These are phyloP conservation scores for Hapalemur alaotrensis DNA, from an alignment of 2,797 vertebrate genomes.

Conservation along the genomic window DNA sequence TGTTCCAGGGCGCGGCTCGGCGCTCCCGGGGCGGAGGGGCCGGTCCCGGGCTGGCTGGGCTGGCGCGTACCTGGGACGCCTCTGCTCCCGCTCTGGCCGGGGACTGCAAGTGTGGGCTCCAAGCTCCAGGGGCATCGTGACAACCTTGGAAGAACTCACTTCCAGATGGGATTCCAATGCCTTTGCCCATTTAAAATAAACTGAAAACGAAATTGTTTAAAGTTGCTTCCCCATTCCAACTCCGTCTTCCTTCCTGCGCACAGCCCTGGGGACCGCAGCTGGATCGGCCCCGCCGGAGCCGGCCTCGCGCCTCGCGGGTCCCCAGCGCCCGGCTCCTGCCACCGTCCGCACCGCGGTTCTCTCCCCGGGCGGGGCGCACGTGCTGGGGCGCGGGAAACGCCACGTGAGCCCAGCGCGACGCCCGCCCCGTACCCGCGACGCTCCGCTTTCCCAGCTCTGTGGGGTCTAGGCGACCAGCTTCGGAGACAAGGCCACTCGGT, in stretches of 20 bases:
- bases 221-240: constrained; percentile 8
- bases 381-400: not conserved
- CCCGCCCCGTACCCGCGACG: not conserved
- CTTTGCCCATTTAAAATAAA: not conserved
- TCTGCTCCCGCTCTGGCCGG: not conserved
- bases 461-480: not conserved
- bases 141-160: not conserved
- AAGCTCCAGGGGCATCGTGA: not conserved
- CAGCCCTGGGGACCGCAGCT: not conserved
- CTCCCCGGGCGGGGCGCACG: not conserved
- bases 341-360: too few species aligned
- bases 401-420: constrained; percentile 15
- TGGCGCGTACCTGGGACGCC: not conserved
- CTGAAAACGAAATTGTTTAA: not conserved
- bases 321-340: not conserved
- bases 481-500: not conserved
- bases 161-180: not conserved
- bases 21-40: not conserved
- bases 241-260: not conserved
- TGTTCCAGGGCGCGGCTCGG: not conserved
- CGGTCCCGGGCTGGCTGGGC: not conserved
- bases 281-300: not conserved
- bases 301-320: not conserved
- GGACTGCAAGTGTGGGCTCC: not conserved
- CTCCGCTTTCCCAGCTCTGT: not conserved